Conservation (phyloP, 2,113 vertebrate genomes). For the Rana temporaria region DNA sequence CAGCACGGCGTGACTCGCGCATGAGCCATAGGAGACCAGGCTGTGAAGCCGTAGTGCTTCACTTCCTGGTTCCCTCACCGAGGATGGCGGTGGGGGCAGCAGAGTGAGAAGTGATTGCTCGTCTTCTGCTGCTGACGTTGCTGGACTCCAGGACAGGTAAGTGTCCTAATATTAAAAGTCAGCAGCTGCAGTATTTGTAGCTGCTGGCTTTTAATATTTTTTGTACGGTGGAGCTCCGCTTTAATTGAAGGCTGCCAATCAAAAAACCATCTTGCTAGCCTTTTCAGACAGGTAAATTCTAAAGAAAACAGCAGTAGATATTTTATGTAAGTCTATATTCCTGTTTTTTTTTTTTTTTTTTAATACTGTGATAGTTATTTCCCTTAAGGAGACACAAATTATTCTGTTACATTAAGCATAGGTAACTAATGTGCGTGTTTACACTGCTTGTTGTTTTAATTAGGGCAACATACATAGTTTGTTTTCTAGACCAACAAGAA, state of each 20-base stretch:
- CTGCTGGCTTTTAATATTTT: too few relatives aligned
- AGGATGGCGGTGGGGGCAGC: too few relatives aligned
- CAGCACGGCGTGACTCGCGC: too few relatives aligned
- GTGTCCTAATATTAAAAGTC: too few relatives aligned
- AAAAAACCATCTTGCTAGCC: neutral
- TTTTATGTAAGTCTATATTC: neutral
- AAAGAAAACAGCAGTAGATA: neutral
- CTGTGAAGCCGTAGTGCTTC: too few relatives aligned
- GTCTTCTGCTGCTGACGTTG: too few relatives aligned
- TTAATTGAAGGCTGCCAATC: constrained; percentile 30
- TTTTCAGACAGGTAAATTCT: constrained; percentile 3
- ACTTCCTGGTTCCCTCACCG: too few relatives aligned
- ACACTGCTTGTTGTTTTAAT: constrained; percentile 66
- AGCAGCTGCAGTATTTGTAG: too few relatives aligned
- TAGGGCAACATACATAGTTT: constrained; percentile 65
- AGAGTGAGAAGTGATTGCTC: too few relatives aligned
- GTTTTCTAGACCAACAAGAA: constrained; percentile 58
- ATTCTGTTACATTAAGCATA: constrained; percentile 58
- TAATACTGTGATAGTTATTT: neutral
- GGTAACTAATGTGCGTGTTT: constrained; percentile 63
- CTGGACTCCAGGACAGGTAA: too few relatives aligned
- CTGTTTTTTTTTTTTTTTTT: neutral
- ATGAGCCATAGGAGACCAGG: too few relatives aligned
- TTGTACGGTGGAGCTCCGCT: too few relatives aligned
- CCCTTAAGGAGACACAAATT: constrained; percentile 28